phyloP scores from a whole-genome alignment of 2,113 vertebrate species.

The Miniopterus natalensis region DNA sequence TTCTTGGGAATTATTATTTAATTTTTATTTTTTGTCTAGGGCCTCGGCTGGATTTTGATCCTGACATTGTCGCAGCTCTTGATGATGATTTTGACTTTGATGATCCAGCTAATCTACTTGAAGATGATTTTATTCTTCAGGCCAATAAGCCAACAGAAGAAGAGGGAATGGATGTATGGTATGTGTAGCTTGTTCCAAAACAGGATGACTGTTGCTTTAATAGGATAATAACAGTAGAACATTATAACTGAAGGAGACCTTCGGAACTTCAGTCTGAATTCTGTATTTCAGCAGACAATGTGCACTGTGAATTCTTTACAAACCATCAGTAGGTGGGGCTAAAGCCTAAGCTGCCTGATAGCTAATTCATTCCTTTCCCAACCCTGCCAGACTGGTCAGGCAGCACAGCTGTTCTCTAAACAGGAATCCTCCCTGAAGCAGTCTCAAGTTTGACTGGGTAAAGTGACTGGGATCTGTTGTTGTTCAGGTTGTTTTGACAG shows the following conservation, averaged over 20 bases:
- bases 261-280: neutral
- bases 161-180: slow-evolving; percentile 70
- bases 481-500: slow-evolving; percentile 45
- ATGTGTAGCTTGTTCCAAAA: slow-evolving; percentile 54
- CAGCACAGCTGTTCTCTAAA: neutral
- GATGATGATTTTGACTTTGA: slow-evolving; percentile 98
- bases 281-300: neutral
- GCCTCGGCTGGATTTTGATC: slow-evolving; percentile 96
- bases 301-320: neutral
- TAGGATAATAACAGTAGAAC: neutral
- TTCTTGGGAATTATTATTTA: neutral
- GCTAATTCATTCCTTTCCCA: neutral
- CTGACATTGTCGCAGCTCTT: slow-evolving; percentile 97
- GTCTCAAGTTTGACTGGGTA: neutral
- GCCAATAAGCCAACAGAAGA: slow-evolving; percentile 88
- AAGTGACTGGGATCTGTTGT: slow-evolving; percentile 17
- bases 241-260: neutral
- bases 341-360: neutral
- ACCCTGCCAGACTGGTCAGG: neutral
- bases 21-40: slow-evolving; percentile 86
- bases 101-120: slow-evolving; percentile 95
- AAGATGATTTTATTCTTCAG: slow-evolving; percentile 96
- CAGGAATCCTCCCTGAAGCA: neutral
- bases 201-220: neutral
- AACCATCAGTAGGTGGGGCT: neutral